These are phyloP conservation scores for Drosophila lutescens DNA, from an alignment of 2,888 invertebrate genomes.

Conservation along the genomic window DNA sequence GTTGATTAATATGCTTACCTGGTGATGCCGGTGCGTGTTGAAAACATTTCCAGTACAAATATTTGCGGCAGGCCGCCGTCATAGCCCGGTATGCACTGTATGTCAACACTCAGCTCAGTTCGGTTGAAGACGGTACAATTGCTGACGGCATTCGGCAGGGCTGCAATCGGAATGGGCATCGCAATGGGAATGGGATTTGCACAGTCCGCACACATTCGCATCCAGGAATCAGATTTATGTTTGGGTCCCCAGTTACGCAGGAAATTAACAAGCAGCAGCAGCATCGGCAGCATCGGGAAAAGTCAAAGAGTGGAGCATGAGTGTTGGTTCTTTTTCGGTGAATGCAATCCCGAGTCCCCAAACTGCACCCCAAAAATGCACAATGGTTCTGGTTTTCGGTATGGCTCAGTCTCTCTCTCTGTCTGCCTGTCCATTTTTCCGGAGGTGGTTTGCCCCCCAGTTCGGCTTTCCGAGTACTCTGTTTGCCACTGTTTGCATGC, in stretches of 20 bases:
- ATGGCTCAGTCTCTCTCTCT: slow-evolving; percentile 13
- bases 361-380: slow-evolving; percentile 19
- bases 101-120: slow-evolving; percentile 92
- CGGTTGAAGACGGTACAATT: slow-evolving; percentile 94
- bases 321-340: slow-evolving; percentile 19
- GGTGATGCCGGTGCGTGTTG: slow-evolving; percentile 83
- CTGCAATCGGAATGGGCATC: slow-evolving; percentile 84
- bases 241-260: slow-evolving; percentile 51
- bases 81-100: slow-evolving; percentile 92
- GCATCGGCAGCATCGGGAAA: slow-evolving; percentile 13
- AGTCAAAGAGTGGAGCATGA: slow-evolving; percentile 24
- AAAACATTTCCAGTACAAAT: slow-evolving; percentile 92
- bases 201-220: slow-evolving; percentile 28
- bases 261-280: slow-evolving; percentile 59
- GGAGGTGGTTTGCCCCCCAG: slow-evolving; percentile 16
- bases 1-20: slow-evolving; percentile 83
- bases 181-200: slow-evolving; percentile 38
- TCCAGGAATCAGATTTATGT: slow-evolving; percentile 47
- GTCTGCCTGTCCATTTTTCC: slow-evolving; percentile 5
- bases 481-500: slow-evolving; percentile 41
- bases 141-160: slow-evolving; percentile 92
- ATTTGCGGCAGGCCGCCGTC: slow-evolving; percentile 95
- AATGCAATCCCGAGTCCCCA: slow-evolving; percentile 1
- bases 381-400: slow-evolving; percentile 35
- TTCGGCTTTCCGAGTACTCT: slow-evolving; percentile 9